Evolutionary conservation across 2,888 invertebrate species (phyloP).

Genomic region (Biston betularia): DNA sequence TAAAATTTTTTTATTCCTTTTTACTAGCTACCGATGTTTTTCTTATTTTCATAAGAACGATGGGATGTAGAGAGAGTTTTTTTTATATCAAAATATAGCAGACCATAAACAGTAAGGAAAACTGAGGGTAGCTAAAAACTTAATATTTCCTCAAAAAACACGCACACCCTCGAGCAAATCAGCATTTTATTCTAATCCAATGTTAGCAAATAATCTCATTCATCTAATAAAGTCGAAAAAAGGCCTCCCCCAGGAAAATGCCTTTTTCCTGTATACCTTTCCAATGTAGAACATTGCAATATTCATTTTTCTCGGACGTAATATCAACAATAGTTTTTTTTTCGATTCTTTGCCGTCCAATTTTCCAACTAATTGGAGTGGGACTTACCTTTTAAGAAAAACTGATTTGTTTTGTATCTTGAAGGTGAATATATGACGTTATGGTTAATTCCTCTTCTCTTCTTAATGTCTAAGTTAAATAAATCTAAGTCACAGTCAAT

Average conservation of each 20-base stretch:
- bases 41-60: no score
- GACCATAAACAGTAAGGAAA: no score
- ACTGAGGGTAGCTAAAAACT: no score
- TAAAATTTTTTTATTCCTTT: no score
- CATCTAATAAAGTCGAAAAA: slow-evolving; percentile 3
- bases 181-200: slow-evolving; percentile 16
- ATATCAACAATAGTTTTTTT: slow-evolving; percentile 24
- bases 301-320: slow-evolving; percentile 23
- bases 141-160: neutral
- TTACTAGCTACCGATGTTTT: no score
- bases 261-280: slow-evolving; percentile 14
- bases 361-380: slow-evolving; percentile 31
- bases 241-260: slow-evolving; percentile 5
- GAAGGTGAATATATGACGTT: no score
- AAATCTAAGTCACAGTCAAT: no score
- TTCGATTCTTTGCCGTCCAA: slow-evolving; percentile 21
- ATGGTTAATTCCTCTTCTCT: no score
- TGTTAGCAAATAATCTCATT: slow-evolving; percentile 16
- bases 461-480: no score
- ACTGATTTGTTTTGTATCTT: no score
- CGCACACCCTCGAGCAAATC: slow-evolving; percentile 2
- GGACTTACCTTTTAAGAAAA: neutral
- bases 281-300: slow-evolving; percentile 12
- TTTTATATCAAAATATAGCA: no score
- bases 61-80: no score